Base-by-base conservation (phyloP, 2,888 invertebrate species). In the Blastobasis adustella region DNA sequence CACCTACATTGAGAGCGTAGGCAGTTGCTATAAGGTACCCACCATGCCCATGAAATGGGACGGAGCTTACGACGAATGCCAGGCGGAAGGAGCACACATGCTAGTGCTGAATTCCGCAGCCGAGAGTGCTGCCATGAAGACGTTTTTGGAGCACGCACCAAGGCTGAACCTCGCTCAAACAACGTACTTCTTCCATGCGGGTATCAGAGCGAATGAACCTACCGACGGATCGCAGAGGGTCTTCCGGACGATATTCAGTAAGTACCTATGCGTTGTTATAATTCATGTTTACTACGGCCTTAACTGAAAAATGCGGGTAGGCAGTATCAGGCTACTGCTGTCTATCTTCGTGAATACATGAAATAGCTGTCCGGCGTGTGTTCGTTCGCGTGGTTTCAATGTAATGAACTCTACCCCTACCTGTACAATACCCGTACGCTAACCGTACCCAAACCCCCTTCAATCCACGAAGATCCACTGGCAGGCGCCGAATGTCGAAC, bases 241-340 rank as follows among this genome's bases (percentile, higher is more conserved):
- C 7, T 84, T 80, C 49, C 73, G 62, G 55, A 84, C 84, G n/a
- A 64, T 84, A 41, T 79, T 78, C 36, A 76, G 82, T 82, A 61
- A 70, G 82, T 73, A 43, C 9, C 41, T 46, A 10, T 10, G 1
- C 3, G 40, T 40, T 8, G 42, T 42, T 9, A 7, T 9, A 40
- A 8, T 40, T 40, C 9, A 40, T 40, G 40, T 40, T 40, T 9
- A 6, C 40, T 40, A 40, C 40, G 40, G 6, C 40, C 2, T 40
- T 23, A 23, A 23, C 23, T 23, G 23, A 23, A 23, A 23, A 23
- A 23, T 23, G 1, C 23, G 23, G 23, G 23, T 23, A 23, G 23
- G 23, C 23, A 23, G 23, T 23, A 23, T 23, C 23, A 3, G 23
- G 3, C 23, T 23, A 23, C 23, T 23, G 23, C 23, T 23, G 23